phyloP scores from a whole-genome alignment of 2,888 invertebrate genomes.

The Hylaea fasciaria region DNA sequence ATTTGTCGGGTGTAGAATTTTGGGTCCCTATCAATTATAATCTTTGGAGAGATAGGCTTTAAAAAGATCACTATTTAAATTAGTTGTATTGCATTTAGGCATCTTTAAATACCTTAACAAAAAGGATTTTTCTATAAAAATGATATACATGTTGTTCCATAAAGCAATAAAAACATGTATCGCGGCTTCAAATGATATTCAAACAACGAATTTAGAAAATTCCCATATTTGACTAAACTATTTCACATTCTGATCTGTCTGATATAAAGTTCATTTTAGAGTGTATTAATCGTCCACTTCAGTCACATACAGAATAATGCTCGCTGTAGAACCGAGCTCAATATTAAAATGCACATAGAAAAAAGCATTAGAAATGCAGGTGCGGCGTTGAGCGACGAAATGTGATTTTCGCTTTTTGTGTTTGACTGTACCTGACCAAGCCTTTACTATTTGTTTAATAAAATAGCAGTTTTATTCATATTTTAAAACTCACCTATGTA shows the following conservation, averaged over 20 bases:
- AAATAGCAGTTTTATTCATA: not conserved
- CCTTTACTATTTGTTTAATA: conserved; percentile 16
- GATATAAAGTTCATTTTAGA: not conserved
- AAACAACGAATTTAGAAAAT: no score
- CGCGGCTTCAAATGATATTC: no score
- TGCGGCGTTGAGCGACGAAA: conserved; percentile 34
- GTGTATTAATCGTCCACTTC: not conserved
- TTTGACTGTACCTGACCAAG: conserved; percentile 3
- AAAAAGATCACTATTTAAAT: no score
- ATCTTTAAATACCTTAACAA: no score
- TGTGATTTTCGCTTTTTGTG: conserved; percentile 37
- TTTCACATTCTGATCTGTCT: not conserved
- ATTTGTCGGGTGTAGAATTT: no score
- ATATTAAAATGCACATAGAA: conserved; percentile 23
- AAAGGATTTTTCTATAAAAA: no score
- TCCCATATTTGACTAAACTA: not conserved
- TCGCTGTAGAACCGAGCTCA: not conserved
- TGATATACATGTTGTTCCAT: no score
- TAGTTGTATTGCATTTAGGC: no score
- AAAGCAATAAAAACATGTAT: no score
- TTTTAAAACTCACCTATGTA: no score
- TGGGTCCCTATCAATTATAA: no score
- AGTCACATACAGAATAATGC: conserved; percentile 1
- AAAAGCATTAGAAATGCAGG: conserved; percentile 36
- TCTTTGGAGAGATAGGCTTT: no score